Base-by-base conservation (phyloP, 2,797 vertebrate genomes). In the Benthosema pterotum region DNA sequence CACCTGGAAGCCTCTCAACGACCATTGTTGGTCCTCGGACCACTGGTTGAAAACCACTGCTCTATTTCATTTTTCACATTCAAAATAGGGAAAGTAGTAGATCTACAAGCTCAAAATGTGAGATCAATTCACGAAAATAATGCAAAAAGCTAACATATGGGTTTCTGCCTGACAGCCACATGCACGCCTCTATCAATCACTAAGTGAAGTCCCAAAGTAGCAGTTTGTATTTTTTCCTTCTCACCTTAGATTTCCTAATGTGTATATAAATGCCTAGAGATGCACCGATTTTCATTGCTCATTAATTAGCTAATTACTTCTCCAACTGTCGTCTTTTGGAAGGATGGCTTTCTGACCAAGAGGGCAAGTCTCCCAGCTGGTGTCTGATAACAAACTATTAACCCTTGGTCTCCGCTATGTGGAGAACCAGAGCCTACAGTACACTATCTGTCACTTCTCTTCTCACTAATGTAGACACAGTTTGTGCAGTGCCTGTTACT, bases 281-380 rank as follows among this genome's bases (percentile, higher is more conserved):
- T 50, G 69, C 72, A 72, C 77, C 60, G 14, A 67, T 85, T 89
- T 86, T 87, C 83, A 89, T 88, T 89, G 85, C 76, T 90, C 90
- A 90, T 91, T 90, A 91, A 81, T 88, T 87, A 69, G 84, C 76
- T 90, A 90, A 92, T 93, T 88, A 77, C 84, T 67, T 78, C 67
- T 79, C 89, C 83, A 88, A 91, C 85, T 91, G 89, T 82, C 77
- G 78, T 83, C 76, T 73, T 89, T 89, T 86, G 66, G 72, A 85
- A 82, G 80, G 80, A 82, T 71, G 80, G 71, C 77, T 86, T 84
- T 69, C 80, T 89, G 87, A 91, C 84, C 87, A 72, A 80, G 75
- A 83, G 89, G 87, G 82, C 83, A 84, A 68, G 60, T 83, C 77
- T 83, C 71, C 80, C 90, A 91, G 89, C 88, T 92, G 90, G 75